A percentile compares a stretch with the other conserved stretches of the same genome.
phyloP scores from a whole-genome alignment of 2,888 invertebrate genomes.

The Patella pellucida region DNA sequence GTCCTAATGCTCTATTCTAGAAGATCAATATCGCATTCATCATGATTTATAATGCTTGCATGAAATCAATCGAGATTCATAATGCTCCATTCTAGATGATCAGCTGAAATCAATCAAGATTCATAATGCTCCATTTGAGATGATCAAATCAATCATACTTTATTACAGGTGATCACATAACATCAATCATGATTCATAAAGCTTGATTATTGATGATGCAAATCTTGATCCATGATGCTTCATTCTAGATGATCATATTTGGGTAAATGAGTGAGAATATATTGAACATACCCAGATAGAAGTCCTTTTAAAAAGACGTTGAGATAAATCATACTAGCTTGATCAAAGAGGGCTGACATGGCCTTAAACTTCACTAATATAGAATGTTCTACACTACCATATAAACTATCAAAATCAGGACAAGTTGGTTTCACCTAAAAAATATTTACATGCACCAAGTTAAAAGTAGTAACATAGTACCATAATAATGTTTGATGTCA shows the following conservation, averaged over 20 bases:
- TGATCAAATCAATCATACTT: background rate
- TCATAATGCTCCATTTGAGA: background rate
- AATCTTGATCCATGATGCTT: too few relatives aligned
- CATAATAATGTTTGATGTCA: too few relatives aligned
- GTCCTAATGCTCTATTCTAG: too few relatives aligned
- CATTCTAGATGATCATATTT: constrained; percentile 40
- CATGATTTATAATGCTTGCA: background rate
- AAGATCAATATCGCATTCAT: too few relatives aligned
- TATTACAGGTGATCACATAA: too few relatives aligned
- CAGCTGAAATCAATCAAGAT: background rate
- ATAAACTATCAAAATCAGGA: constrained; percentile 85
- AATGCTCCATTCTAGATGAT: too few relatives aligned
- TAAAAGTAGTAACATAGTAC: too few relatives aligned
- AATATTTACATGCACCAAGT: too few relatives aligned
- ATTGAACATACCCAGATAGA: constrained; percentile 66
- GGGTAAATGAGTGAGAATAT: constrained; percentile 40
- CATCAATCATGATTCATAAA: too few relatives aligned
- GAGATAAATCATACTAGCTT: constrained; percentile 81
- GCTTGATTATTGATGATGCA: too few relatives aligned
- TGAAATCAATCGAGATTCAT: background rate
- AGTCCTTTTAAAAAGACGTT: constrained; percentile 80
- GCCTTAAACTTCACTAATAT: constrained; percentile 80
- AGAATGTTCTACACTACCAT: constrained; percentile 85
- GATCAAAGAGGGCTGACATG: constrained; percentile 79
- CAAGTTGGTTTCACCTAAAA: constrained; percentile 83